A percentile compares a stretch with the other conserved stretches of the same genome.
These are phyloP conservation scores for Lithosia quadra DNA, from an alignment of 2,888 invertebrate genomes.

Conservation along the genomic window DNA sequence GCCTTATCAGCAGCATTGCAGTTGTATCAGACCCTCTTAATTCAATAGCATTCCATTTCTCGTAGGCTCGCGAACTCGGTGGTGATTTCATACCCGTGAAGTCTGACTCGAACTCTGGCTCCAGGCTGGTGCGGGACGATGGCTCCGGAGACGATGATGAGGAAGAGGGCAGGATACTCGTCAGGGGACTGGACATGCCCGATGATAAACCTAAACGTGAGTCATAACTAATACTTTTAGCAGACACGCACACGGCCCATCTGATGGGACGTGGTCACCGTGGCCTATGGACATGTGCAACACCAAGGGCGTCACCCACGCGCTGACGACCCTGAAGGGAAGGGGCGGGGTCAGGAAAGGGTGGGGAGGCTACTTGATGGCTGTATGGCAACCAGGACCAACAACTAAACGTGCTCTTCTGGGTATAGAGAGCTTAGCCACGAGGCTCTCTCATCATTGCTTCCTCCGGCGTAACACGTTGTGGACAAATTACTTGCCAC, in stretches of 20 bases:
- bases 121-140: constrained; percentile 90
- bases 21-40: constrained; percentile 5
- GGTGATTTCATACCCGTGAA: constrained; percentile 85
- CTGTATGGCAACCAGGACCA: no score
- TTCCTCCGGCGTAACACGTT: not conserved
- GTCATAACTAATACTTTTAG: constrained; percentile 52
- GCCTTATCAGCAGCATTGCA: constrained; percentile 39
- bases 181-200: constrained; percentile 90
- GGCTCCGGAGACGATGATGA: constrained; percentile 94
- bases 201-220: constrained; percentile 88
- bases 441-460: no score
- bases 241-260: no score
- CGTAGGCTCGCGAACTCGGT: constrained; percentile 81
- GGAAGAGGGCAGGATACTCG: constrained; percentile 93
- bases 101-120: constrained; percentile 74
- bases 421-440: no score
- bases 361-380: no score
- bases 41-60: constrained; percentile 41
- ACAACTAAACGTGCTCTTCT: no score
- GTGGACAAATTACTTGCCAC: not conserved
- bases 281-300: no score
- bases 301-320: no score
- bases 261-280: no score
- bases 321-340: no score
- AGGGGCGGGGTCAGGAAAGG: no score